Evolutionary conservation across 1,140 invertebrate species (phyloP), one percentile per base, ranked within the genome.

Genomic region (Meloidogyne hapla): DNA sequence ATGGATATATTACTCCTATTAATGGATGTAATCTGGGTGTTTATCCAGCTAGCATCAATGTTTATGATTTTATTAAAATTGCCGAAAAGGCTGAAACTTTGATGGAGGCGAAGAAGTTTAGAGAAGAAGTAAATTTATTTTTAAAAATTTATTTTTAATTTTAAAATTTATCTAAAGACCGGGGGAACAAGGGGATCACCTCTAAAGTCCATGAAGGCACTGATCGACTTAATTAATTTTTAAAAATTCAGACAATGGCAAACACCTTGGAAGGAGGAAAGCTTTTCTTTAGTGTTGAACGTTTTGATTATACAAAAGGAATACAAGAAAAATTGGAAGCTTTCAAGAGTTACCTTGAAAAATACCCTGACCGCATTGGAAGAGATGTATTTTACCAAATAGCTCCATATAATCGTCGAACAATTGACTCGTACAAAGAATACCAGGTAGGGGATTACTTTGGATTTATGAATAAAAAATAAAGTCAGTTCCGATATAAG

Each of bases 241-340:
- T n/a, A n/a, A n/a, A n/a, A n/a, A n/a, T n/a, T n/a, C n/a, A 42
- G 23, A 76, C 42, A 83, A 33, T 69, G 13, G 75, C 81, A 2
- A 83, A 76, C 40, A 77, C 84, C 1, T 10, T 75, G 1, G 21
- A 40, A 26, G 86, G 84, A 33, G 83, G 64, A 15, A 67, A 82
- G n/a, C 75, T 86, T 23, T 87, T 86, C 77, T 86, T 86, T 69
- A 87, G 86, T 2, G 85, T 86, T 10, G 85, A 86, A 79, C 70
- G 85, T 23, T 86, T 86, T 66, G 85, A 86, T 63, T 86, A 86
- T 65, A 86, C 85, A 1, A 86, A 86, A 66, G 85, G 85, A 72
- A 86, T 86, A 33, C 74, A 75, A 42, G 85, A 87, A 48, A 86
- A 87, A 61, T 70, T 86, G n/a, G 23, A 72, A n/a, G 83, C 81